Base-by-base conservation (phyloP, 2,888 invertebrate species). In the Lacanobia oleracea region DNA sequence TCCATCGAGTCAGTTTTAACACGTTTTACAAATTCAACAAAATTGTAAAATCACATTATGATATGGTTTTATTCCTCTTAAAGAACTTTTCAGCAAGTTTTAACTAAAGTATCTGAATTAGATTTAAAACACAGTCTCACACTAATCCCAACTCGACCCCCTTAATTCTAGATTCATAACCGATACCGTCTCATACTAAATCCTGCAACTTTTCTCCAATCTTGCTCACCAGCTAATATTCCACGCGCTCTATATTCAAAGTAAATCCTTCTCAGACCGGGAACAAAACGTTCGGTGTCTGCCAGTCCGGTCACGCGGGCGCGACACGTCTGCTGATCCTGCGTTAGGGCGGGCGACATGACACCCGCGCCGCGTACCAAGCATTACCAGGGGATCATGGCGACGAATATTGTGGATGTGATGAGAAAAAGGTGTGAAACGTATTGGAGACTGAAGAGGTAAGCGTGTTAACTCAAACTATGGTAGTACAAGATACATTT, bases 261-360 rank as follows among this genome's bases (percentile, higher is more conserved):
- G 53, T 63, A 74, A 79, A 63, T 59, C 79, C 54, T 18, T 45
- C 16, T 45, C 14, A 40, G 1, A 1, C 50, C 33, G 43, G 53
- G 43, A 62, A 65, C 63, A 59, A 59, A 66, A 53, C 45, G 79
- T 16, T 14, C 2, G 45, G 12, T 21, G 21, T 37, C 18, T 51
- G 4, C 12, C 18, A 80, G 77, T 73, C 81, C 8, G 54, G 77
- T 81, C 80, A 80, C 80, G 80, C 77, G 71, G 62, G 27, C 45
- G 61, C 54, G n/a, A 70, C 79, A 67, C 70, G 56, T 69, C 77
- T 81, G 67, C 77, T 77, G 80, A 77, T 70, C 80, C 81, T 67
- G 45, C 48, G 66, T 71, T 79, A 75, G 50, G n/a, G 50, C 21
- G 45, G 50, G 64, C 57, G 65, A 71, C 80, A 67, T n/a, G 79